These are phyloP conservation scores for Agrotis segetum DNA, from an alignment of 2,888 invertebrate species.

Conservation along the genomic window DNA sequence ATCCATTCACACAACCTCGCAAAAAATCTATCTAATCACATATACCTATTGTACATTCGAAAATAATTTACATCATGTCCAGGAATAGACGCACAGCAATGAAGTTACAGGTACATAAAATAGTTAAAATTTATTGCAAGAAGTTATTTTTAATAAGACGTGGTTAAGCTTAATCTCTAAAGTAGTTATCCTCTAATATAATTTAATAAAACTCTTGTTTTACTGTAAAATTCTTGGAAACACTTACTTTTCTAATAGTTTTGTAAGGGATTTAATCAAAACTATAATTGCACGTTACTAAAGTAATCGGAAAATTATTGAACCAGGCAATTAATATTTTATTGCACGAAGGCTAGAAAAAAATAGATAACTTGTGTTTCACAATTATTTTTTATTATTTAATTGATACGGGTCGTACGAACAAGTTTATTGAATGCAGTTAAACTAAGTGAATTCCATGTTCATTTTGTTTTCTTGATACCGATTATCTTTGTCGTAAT, in stretches of 20 bases:
- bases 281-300: constrained; percentile 2
- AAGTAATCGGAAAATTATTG: constrained; percentile 10
- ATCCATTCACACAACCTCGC: too few relatives aligned
- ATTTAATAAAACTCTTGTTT: constrained; percentile 14
- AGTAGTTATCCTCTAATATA: not conserved
- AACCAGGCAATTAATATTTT: constrained; percentile 28
- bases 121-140: not conserved
- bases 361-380: constrained; percentile 3
- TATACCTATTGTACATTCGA: too few relatives aligned
- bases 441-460: constrained; percentile 12
- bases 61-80: not conserved
- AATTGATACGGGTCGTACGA: constrained; percentile 15
- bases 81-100: not conserved
- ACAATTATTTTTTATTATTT: constrained; percentile 42
- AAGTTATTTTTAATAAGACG: not conserved
- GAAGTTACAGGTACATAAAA: not conserved
- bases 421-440: constrained; percentile 16
- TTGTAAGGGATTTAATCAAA: constrained; percentile 1
- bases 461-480: constrained; percentile 8
- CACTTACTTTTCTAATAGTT: constrained; percentile 7
- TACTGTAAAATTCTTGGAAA: constrained; percentile 1
- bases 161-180: constrained; percentile 1
- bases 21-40: too few relatives aligned
- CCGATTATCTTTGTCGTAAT: not conserved
- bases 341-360: constrained; percentile 19